phyloP scores from a whole-genome alignment of 1,140 invertebrate genomes.

The Drosophila melanica region DNA sequence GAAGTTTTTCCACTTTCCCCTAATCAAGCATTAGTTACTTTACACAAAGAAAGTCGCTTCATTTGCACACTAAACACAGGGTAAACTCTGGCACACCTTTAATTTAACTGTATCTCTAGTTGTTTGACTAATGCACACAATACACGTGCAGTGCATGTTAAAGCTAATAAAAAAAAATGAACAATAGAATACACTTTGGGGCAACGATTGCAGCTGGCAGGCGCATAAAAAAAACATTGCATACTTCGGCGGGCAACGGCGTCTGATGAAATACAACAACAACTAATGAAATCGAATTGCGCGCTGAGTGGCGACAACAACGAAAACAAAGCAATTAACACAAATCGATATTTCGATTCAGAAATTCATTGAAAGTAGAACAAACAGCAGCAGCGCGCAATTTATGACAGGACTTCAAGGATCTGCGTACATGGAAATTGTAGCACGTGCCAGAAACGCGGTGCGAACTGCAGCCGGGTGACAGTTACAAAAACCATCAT shows the following conservation, averaged over 20 bases:
- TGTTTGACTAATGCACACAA: constrained; percentile 14
- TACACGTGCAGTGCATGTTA: constrained; percentile 17
- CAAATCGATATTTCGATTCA: constrained; percentile 70
- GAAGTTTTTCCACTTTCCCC: too few species aligned
- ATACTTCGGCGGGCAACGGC: constrained; percentile 42
- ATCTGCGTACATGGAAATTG: constrained; percentile 39
- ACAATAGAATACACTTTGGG: neutral
- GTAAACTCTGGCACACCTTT: neutral
- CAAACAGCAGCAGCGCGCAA: constrained; percentile 5
- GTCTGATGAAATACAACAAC: constrained; percentile 10
- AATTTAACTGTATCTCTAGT: neutral
- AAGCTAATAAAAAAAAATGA: neutral
- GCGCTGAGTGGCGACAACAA: constrained; percentile 4
- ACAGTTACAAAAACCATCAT: constrained; percentile 1
- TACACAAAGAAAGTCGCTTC: too few species aligned
- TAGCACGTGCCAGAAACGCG: constrained; percentile 31
- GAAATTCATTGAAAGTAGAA: constrained; percentile 42
- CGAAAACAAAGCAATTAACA: constrained; percentile 64
- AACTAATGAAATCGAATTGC: constrained; percentile 28
- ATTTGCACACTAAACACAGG: neutral
- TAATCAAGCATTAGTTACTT: too few species aligned
- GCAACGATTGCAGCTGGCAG: neutral
- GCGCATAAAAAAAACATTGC: constrained; percentile 34
- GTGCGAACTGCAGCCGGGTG: constrained; percentile 33
- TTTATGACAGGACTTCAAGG: constrained; percentile 51